These are phyloP conservation scores for Alloscopus bannaensis DNA, from an alignment of 2,888 invertebrate species.

Conservation along the genomic window DNA sequence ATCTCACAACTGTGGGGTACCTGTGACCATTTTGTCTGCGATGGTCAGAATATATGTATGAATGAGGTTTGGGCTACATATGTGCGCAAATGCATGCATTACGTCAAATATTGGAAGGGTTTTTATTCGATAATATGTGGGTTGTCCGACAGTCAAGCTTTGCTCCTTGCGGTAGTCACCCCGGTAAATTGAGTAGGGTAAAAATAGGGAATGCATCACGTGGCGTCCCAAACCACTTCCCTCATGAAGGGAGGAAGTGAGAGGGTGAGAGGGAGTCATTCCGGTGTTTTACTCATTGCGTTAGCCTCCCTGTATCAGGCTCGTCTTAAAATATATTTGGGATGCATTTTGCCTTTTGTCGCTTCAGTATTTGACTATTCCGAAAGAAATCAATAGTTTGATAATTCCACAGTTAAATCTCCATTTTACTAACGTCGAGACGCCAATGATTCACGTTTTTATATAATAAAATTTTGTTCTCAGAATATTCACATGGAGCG, in stretches of 20 bases:
- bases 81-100: not conserved
- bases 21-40: not conserved
- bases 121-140: not conserved
- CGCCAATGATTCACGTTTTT: too few relatives aligned
- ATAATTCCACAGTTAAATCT: too few relatives aligned
- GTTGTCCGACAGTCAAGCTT: not conserved
- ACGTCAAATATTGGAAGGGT: not conserved
- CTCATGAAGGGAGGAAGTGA: conserved; percentile 7
- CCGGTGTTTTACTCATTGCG: too few relatives aligned
- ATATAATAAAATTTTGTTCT: too few relatives aligned
- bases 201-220: conserved; percentile 49
- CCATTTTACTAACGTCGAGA: too few relatives aligned
- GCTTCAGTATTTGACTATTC: too few relatives aligned
- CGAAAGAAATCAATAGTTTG: too few relatives aligned
- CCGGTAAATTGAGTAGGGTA: conserved; percentile 23
- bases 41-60: not conserved
- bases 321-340: too few relatives aligned
- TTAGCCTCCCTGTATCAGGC: too few relatives aligned
- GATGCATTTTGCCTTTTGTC: too few relatives aligned
- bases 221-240: conserved; percentile 35
- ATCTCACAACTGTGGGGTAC: not conserved
- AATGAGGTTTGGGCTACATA: not conserved
- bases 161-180: not conserved
- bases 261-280: not conserved
- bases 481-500: too few relatives aligned